Evolutionary conservation across 2,113 vertebrate genomes (phyloP), one percentile per base, ranked within the genome.

Genomic region (Siniperca chuatsi): DNA sequence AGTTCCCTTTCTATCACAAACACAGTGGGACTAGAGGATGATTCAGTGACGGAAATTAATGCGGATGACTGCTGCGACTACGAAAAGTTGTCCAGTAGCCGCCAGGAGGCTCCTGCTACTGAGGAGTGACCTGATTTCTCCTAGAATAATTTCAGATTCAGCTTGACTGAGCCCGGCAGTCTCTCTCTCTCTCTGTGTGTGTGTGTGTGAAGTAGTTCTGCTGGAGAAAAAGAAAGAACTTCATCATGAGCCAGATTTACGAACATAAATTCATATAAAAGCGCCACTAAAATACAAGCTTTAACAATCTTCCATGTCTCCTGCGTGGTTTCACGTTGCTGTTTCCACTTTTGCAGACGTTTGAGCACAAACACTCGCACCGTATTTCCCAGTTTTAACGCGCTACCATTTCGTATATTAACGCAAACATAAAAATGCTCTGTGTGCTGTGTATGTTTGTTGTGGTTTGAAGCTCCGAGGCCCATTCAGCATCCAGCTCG

Each of bases 401-500:
- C 44, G 35, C 10, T 7, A 12, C 54, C 71, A 73, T 72, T 83
- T 50, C 52, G 40, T 16, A 37, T 77, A 73, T 66, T 73, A 71
- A 79, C 8, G 3, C 58, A 57, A 82, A 72, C 13, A 75, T 62
- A 70, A 84, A 87, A 70, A 8, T 52, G 13, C n/a, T 71, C 69
- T 71, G 75, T 86, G 82, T 64, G 52, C 37, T 60, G 54, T 57
- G 25, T 72, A 80, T 80, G 83, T 79, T 75, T 80, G 74, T 84
- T 88, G 81, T 64, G 48, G 65, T 83, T 75, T 55, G 64, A 61
- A 52, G 68, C 46, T 77, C 75, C 62, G 48, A 87, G 75, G 83
- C 72, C 84, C 52, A 87, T 90, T 88, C 87, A 89, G 82, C 70
- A 21, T 48, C 52, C 64, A 73, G 76, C 13, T 76, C 64, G 84